Conservation (phyloP, 2,797 vertebrate genomes). For the Clarias fuscus region DNA sequence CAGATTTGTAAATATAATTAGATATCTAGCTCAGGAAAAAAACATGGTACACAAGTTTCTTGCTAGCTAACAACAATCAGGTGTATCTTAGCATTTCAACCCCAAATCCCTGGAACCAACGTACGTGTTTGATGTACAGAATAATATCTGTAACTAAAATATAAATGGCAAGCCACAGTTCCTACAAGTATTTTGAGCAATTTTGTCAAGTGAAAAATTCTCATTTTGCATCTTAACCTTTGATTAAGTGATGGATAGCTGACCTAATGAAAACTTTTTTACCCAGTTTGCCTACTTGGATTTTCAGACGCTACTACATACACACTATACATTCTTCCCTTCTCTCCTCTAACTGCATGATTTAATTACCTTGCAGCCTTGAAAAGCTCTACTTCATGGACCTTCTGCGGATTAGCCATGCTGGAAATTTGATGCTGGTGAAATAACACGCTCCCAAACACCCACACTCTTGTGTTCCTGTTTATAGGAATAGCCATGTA, state of each 20-base stretch:
- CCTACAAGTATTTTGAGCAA: too few relatives aligned
- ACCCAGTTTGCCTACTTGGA: not conserved
- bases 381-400: not conserved
- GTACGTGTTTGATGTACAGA: not conserved
- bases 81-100: not conserved
- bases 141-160: not conserved
- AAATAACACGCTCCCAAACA: slow-evolving; percentile 1
- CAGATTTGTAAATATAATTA: not conserved
- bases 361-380: slow-evolving; percentile 17
- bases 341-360: not conserved
- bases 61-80: not conserved
- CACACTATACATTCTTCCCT: not conserved
- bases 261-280: not conserved
- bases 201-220: not conserved
- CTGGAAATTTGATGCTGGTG: slow-evolving; percentile 14
- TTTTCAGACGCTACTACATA: not conserved
- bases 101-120: not conserved
- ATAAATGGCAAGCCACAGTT: not conserved
- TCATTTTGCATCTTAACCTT: not conserved
- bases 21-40: not conserved
- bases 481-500: not conserved
- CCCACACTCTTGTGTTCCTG: not conserved
- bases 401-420: slow-evolving; percentile 20
- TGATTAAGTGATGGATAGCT: too few relatives aligned
- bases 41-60: not conserved